Evolutionary conservation across 2,888 invertebrate genomes (phyloP).

Genomic region (Protonemura montana): DNA sequence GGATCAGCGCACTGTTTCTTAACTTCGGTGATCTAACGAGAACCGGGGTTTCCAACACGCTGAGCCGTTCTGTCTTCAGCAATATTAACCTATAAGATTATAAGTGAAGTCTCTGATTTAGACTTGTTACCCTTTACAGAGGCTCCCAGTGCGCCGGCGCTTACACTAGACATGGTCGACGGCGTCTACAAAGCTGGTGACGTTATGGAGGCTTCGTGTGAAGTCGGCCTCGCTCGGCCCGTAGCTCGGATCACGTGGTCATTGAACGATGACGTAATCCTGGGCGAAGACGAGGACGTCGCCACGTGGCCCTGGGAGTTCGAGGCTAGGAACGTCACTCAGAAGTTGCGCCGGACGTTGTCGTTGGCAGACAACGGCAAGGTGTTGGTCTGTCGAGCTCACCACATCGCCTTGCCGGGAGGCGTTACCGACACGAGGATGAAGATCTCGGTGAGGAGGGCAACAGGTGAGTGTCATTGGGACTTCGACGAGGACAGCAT

Average conservation of each 20-base stretch:
- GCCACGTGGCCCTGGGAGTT: neutral
- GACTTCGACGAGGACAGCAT: no score
- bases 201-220: neutral
- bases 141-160: neutral
- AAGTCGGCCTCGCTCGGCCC: neutral
- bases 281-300: neutral
- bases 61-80: no score
- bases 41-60: no score
- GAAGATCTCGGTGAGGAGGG: neutral
- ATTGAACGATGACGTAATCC: neutral
- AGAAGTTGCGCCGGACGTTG: constrained; percentile 8
- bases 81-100: no score
- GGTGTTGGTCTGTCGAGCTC: neutral
- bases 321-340: neutral
- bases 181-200: neutral
- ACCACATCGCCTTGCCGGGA: neutral
- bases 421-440: neutral
- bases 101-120: no score
- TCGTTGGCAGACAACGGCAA: neutral
- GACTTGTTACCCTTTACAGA: neutral
- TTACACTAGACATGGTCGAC: neutral
- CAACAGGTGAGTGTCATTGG: no score
- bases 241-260: neutral
- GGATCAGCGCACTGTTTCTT: no score
- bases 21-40: no score